Evolutionary conservation across 1,140 invertebrate species (phyloP).

Genomic region (Nephotettix cincticeps): DNA sequence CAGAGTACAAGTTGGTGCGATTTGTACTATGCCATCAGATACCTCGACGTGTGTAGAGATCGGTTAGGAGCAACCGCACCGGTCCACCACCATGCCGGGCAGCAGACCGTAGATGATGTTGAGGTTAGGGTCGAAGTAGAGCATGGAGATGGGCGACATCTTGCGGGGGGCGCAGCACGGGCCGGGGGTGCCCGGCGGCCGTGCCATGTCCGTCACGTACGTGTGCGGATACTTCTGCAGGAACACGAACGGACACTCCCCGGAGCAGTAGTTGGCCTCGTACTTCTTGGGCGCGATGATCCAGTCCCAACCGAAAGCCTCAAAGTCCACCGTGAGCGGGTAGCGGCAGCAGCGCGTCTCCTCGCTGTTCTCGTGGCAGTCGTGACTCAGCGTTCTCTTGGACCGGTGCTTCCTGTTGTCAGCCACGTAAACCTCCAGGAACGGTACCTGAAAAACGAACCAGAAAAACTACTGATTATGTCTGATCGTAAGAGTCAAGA

Average conservation of each 20-base stretch:
- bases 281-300: conserved; percentile 95
- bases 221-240: conserved; percentile 91
- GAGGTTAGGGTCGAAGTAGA: conserved; percentile 87
- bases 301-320: conserved; percentile 97
- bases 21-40: conserved; percentile 11
- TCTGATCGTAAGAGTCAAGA: no score
- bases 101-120: conserved; percentile 87
- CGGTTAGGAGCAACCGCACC: conserved; percentile 84
- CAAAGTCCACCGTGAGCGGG: conserved; percentile 92
- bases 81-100: conserved; percentile 90
- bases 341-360: conserved; percentile 87
- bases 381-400: conserved; percentile 73
- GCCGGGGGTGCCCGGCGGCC: conserved; percentile 68
- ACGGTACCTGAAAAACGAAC: conserved; percentile 85
- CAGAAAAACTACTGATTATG: no score
- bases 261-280: conserved; percentile 95
- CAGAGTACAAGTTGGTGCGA: not conserved
- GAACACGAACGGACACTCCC: conserved; percentile 89
- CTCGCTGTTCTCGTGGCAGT: conserved; percentile 73
- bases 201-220: conserved; percentile 79
- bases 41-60: not conserved
- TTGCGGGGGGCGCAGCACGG: conserved; percentile 89
- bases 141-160: conserved; percentile 86
- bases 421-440: conserved; percentile 72
- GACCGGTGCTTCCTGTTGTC: conserved; percentile 61